Base-by-base conservation (phyloP, 1,140 invertebrate species). In the Sipha flava region DNA sequence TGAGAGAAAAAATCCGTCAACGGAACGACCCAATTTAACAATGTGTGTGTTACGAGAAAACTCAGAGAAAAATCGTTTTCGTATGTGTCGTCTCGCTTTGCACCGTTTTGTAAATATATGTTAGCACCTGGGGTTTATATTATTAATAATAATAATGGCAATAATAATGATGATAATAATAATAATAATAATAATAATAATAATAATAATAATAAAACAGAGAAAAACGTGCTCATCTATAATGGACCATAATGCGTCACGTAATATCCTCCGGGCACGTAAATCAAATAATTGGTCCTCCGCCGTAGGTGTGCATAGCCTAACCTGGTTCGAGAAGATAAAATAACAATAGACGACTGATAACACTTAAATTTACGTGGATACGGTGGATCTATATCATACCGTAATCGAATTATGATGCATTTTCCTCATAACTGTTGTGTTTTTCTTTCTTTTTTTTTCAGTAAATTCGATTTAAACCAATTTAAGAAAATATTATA, bases 1-100 rank as follows among this genome's bases (percentile, higher is more conserved):
- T 57, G 72, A 57, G 52, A 12, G 34, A 77, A 43, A 31, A 40
- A 57, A 54, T 14, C 57, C 49, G 52, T 57, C 73, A 47, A 57
- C 49, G 73, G 73, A 77, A 77, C 73, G 73, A 77, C 73, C 73
- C 73, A 57, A 37, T 75, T 77, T 37, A 5, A 7, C 18, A 64
- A 26, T 29, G 45, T 37, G 62, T 37, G 57, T 59, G 16, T 47
- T 45, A 70, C 66, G 3, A 52, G 31, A 77, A 49, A 77, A 77
- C 52, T 73, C 47, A 16, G 18, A 54, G 73, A 57, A 77, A 77
- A 54, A 77, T 77, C 31, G 14, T 59, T 57, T 57, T 77, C 49
- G 49, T 77, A 26, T 43, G 52, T 59, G 73, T 37, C 72, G 72
- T 77, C 16, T 77, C 52, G 70, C 31, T 73, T 21, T 23, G 12